phyloP scores from a whole-genome alignment of 2,113 vertebrate genomes.

The Marmota monax region DNA sequence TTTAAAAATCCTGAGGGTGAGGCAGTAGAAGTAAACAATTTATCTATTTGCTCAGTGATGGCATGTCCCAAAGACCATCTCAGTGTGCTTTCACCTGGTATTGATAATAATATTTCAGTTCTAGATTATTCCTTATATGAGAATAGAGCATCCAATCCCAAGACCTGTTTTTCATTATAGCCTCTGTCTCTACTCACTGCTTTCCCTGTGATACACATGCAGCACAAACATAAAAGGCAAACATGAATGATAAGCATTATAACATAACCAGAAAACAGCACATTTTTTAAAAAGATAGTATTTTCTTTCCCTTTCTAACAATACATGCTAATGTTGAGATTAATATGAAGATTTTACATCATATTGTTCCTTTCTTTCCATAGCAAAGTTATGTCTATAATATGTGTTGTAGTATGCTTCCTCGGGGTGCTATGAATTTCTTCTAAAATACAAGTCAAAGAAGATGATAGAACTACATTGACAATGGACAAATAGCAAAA shows the following conservation, averaged over 20 bases:
- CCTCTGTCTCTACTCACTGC: neutral
- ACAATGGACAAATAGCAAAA: neutral
- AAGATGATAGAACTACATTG: neutral
- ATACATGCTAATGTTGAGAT: neutral
- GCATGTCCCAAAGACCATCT: neutral
- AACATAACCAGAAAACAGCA: neutral
- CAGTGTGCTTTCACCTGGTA: neutral
- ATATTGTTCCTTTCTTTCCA: neutral
- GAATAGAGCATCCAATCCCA: neutral
- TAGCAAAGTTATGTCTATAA: neutral
- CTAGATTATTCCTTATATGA: neutral
- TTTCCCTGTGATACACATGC: neutral
- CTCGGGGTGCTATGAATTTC: neutral
- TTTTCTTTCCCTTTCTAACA: neutral
- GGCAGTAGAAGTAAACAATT: neutral
- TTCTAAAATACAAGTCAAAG: constrained; percentile 2
- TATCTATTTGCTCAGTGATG: neutral
- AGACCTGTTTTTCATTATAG: neutral
- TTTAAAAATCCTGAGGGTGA: neutral
- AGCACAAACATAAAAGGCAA: neutral
- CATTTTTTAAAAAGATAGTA: neutral
- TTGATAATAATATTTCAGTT: neutral
- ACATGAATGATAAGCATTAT: neutral
- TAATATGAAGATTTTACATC: neutral
- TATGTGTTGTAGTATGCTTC: neutral